Percentiles rank a stretch among this genome's conserved stretches.
Conservation (phyloP, 2,888 invertebrate genomes). For the Matsumyia berberina region DNA sequence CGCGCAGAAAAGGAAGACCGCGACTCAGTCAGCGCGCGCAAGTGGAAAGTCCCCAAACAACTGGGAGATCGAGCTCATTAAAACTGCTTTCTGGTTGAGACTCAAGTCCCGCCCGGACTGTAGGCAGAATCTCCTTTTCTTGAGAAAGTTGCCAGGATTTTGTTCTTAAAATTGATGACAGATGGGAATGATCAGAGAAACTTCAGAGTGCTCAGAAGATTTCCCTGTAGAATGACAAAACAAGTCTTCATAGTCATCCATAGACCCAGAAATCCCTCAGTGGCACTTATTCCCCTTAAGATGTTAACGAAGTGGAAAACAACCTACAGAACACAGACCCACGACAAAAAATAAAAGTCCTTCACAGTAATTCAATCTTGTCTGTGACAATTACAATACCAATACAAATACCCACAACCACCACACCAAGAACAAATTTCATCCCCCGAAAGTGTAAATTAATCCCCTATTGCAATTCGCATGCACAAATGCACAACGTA, state of each 20-base stretch:
- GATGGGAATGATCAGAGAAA: no score
- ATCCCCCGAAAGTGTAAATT: conserved; percentile 56
- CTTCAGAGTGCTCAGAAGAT: neutral
- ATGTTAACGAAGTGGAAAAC: conserved; percentile 69
- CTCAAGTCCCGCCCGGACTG: no score
- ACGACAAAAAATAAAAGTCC: conserved; percentile 20
- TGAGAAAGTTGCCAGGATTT: no score
- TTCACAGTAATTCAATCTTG: conserved; percentile 51
- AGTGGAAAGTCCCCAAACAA: no score
- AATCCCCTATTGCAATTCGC: conserved; percentile 51
- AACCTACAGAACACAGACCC: no score
- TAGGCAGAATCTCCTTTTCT: no score
- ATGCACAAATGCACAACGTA: conserved; percentile 64
- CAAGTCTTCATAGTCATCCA: neutral
- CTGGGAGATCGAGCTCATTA: no score
- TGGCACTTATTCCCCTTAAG: conserved; percentile 40
- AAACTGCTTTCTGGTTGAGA: no score
- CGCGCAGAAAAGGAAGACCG: no score
- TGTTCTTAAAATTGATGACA: no score
- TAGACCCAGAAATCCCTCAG: neutral
- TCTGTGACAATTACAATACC: conserved; percentile 49
- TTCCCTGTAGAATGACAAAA: neutral
- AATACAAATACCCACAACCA: conserved; percentile 43
- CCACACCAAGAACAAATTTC: conserved; percentile 8
- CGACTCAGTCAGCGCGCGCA: no score